Percentiles rank a stretch among this genome's conserved stretches.
Conservation (phyloP, 1,140 invertebrate genomes). For the Eriocheir sinensis region DNA sequence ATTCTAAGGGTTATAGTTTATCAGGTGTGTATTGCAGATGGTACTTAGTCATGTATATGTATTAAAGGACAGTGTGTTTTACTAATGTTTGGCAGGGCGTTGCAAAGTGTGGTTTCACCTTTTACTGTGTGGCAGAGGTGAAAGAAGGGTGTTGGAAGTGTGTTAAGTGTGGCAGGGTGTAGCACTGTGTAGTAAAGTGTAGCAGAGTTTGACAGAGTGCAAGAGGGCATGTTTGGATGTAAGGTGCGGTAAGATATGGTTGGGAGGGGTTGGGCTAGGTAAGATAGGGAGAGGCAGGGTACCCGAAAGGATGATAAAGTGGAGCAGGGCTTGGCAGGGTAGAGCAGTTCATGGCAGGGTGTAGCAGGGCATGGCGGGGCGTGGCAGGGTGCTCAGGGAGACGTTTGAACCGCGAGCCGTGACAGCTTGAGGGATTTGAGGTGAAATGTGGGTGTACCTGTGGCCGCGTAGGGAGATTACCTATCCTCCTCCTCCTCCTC, state of each 20-base stretch:
- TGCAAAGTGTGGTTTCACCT: background rate
- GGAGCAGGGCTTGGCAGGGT: background rate
- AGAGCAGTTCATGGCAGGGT: background rate
- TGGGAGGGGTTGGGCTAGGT: background rate
- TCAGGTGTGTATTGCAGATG: background rate
- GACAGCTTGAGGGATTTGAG: conserved; percentile 27
- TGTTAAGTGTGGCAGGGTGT: background rate
- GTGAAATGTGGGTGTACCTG: conserved; percentile 35
- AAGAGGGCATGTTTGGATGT: background rate
- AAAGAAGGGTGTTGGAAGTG: background rate
- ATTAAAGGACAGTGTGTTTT: too few species aligned
- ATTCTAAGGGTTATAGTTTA: background rate
- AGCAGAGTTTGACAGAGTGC: too few species aligned
- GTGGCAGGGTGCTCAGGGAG: background rate
- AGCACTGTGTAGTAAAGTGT: background rate
- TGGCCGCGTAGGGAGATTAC: background rate
- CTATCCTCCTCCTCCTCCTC: background rate
- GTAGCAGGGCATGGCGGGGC: background rate
- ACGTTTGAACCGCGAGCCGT: background rate
- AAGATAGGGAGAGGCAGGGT: background rate
- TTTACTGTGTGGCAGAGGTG: background rate
- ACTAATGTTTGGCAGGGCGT: background rate
- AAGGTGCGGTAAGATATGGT: background rate
- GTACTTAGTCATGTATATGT: background rate
- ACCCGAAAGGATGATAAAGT: too few species aligned